Evolutionary conservation across 2,888 invertebrate genomes (phyloP), one percentile per base, ranked within the genome.

Genomic region (Podabrus alpinus): DNA sequence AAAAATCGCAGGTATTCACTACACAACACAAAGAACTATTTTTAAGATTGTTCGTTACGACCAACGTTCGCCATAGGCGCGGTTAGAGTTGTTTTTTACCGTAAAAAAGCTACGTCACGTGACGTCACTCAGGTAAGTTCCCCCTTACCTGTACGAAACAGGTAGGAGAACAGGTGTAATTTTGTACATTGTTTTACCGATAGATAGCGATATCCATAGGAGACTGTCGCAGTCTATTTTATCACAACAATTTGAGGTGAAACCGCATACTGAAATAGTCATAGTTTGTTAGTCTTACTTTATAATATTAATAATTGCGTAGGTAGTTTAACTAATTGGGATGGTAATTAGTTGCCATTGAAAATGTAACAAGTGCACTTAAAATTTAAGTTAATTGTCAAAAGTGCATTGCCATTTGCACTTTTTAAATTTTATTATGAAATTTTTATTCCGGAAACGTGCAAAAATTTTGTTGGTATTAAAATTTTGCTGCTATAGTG

Each of bases 81-180:
- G 86, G 86, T 85, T 84, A 78, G 81, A 81, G 79, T 82, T 81
- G 81, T 84, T 85, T 86, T 86, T 86, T 84, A 85, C 79, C 81
- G 81, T 83, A 85, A 86, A 86, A 85, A 84, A 78, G 78, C 78
- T 71, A 72, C 72, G 83, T 86, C 86, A 86, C 85, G 86, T 86
- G 86, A 86, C 76, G 75, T 69, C 78, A 78, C 68, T 80, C 84
- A 84, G 83, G 83, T 83, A 84, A 79, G 75, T 79, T 80, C 82
- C 84, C 85, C 83, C 83, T 81, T 84, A 83, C 84, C 84, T 85
- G 84, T 81, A 25, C 75, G 21, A 73, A 73, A 75, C 85, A 84
- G 84, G 84, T 84, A 83, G 80, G 73, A 29, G 78, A 81, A 84
- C 86, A 86, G 86, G 86, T 86, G 86, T 79, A 82, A 79, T 79